These are phyloP conservation scores for Anser cygnoides DNA, from an alignment of 2,113 vertebrate species.

Conservation along the genomic window DNA sequence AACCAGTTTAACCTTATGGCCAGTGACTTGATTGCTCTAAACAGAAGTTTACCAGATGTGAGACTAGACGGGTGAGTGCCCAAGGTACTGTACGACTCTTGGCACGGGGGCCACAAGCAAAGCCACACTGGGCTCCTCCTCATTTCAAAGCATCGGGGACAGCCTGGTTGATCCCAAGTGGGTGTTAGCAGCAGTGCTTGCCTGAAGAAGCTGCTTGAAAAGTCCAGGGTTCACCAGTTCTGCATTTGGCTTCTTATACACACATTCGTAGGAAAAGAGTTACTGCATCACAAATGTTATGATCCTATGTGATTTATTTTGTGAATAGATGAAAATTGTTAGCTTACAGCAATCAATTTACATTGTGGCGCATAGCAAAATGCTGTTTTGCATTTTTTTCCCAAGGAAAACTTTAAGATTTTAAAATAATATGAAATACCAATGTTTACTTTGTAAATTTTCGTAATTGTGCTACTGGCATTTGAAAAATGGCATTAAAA, in stretches of 20 bases:
- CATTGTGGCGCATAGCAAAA: rapidly evolving
- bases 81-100: background rate
- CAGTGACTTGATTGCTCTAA: conserved; percentile 95
- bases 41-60: conserved; percentile 95
- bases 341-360: background rate
- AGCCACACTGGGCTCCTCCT: background rate
- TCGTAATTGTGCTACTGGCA: background rate
- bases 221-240: background rate
- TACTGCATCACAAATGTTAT: rapidly evolving
- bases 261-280: rapidly evolving
- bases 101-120: too few relatives aligned
- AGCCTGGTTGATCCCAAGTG: rapidly evolving
- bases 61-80: conserved; percentile 91
- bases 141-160: background rate
- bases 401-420: background rate
- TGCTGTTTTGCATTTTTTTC: too few relatives aligned
- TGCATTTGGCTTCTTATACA: background rate
- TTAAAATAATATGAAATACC: background rate
- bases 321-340: background rate
- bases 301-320: background rate
- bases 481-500: background rate
- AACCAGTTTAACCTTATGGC: conserved; percentile 99
- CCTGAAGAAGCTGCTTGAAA: background rate
- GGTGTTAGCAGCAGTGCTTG: background rate
- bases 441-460: too few relatives aligned